Evolutionary conservation across 2,113 vertebrate genomes (phyloP), one percentile per base, ranked within the genome.

Genomic region (Rhinolophus ferrumequinum): DNA sequence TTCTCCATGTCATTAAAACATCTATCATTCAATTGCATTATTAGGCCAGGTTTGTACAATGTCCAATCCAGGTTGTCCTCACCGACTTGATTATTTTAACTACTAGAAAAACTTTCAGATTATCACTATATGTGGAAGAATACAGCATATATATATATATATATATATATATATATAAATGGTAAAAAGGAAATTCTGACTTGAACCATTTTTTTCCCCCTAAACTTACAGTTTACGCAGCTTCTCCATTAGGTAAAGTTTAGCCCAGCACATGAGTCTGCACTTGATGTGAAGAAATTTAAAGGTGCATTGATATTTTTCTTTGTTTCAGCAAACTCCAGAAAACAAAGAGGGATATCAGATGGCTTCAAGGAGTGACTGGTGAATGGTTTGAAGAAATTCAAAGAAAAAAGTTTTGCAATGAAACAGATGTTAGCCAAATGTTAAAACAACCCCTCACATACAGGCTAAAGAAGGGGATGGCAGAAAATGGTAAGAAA

Each of bases 341-440:
- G 93, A 98, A 98, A 94, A 98, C 94, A 91, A 99, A 98, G 88
- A 98, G 98, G 28, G 96, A 98, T 96, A 96, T 97, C 90, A 95
- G 97, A 70, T 98, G 98, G 94, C 98, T 98, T 79, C 98, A 98
- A 38, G 98, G 98, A 90, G 95, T 98, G 67, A 98, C 98, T 88
- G 99, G 99, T 88, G 98, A 98, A 98, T 99, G 99, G 99, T 99
- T 99, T 98, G 98, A 99, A 98, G 99, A 99, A 98, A 99, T 99
- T 97, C 98, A 98, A 97, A 99, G 98, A 92, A 98, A 98, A 96
- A 99, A 98, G 93, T 99, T 98, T 97, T 98, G 98, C 88, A 98
- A 98, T 97, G 98, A 98, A 70, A n/a, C 56, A 38, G 98, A 99
- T 94, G 97, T 98, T 93, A 98, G 97, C 93, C 98, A 97, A 75